Percentiles rank a stretch among this genome's conserved stretches.
phyloP scores from a whole-genome alignment of 2,888 invertebrate genomes.

The Nezara viridula region DNA sequence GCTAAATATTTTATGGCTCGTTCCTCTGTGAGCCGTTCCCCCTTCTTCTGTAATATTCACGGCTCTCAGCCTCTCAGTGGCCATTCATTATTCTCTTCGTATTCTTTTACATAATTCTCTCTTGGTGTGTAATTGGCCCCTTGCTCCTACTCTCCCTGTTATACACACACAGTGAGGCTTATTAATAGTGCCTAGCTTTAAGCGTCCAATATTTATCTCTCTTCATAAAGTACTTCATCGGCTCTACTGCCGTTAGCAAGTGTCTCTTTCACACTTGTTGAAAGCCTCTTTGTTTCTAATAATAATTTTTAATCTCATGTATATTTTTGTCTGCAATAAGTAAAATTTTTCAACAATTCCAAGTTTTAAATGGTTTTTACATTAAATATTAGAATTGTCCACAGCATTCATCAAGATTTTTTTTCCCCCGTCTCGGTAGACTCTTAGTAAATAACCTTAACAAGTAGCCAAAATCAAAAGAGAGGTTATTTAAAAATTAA shows the following conservation, averaged over 20 bases:
- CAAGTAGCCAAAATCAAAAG: too few relatives aligned
- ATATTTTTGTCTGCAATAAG: too few relatives aligned
- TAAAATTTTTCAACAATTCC: too few relatives aligned
- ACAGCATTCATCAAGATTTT: too few relatives aligned
- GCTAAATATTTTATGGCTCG: background rate
- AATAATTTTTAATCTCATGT: background rate
- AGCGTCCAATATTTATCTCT: background rate
- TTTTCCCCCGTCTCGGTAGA: too few relatives aligned
- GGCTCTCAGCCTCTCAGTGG: constrained; percentile 33
- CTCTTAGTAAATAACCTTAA: too few relatives aligned
- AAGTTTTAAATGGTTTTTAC: too few relatives aligned
- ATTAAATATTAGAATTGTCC: too few relatives aligned
- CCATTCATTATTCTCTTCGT: constrained; percentile 34
- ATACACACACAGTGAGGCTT: background rate
- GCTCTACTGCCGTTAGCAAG: background rate
- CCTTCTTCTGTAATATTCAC: constrained; percentile 39
- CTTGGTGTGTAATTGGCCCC: background rate
- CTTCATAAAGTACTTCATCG: background rate
- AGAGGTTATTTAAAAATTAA: too few relatives aligned
- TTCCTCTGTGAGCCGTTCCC: constrained; percentile 1
- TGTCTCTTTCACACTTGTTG: background rate
- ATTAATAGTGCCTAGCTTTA: background rate
- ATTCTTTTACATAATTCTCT: constrained; percentile 22
- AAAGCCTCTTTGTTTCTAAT: background rate
- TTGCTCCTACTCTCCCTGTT: background rate